Evolutionary conservation across 2,888 invertebrate species (phyloP), one percentile per base, ranked within the genome.

Genomic region (Amphiduros pacificus): DNA sequence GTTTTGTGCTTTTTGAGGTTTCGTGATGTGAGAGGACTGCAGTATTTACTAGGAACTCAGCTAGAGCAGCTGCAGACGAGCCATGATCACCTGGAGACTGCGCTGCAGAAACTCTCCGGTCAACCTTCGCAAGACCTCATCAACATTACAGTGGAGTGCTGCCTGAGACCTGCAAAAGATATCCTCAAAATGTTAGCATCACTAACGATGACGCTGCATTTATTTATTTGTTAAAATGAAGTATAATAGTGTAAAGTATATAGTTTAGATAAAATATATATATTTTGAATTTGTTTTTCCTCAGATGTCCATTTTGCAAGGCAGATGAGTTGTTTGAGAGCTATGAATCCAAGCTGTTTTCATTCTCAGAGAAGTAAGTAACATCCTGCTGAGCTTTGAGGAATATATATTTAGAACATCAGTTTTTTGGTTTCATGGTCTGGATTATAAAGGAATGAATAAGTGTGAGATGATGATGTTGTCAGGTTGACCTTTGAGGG

Each of bases 131-230:
- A 63, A 5, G 68, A 77, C 5, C 73, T 87, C 26, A 84, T 88
- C 26, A 75, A 83, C 57, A 69, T 77, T 54, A 87, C 87, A 1
- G 85, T 86, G 27, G 81, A 84, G 60, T 89, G 89, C 70, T 88
- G 89, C 77, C 79, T 89, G 52, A 76, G 87, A 62, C 81, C 81
- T 76, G 81, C 31, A 58, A 31, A 61, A 14, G 66, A 78, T 77
- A 63, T 64, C 31, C 69, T 58, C 32, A 70, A 74, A 60, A 73
- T 65, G 68, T 74, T 71, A 64, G 62, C 14, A 5, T 17, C 52
- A 22, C 17, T 48, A n/a, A 9, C 20, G 11, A 9, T 48, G n/a
- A n/a, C n/a, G n/a, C n/a, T n/a, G n/a, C n/a, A n/a, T n/a, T n/a
- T n/a, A n/a, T n/a, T n/a, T n/a, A n/a, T n/a, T n/a, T n/a, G n/a